phyloP scores from a whole-genome alignment of 2,888 invertebrate species.

The Clostera curtula region DNA sequence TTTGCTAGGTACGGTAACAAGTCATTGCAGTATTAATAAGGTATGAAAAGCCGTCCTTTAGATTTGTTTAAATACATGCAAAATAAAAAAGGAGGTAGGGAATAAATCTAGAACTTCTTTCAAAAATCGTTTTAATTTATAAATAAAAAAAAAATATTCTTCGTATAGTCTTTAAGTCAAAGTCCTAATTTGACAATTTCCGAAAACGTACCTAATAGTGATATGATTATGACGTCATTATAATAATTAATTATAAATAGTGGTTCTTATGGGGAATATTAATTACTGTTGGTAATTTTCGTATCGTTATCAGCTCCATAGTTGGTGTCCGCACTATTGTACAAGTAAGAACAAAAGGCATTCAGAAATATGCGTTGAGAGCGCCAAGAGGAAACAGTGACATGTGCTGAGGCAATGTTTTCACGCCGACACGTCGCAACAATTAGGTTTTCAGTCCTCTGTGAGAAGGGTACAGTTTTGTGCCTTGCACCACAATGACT shows the following conservation, averaged over 20 bases:
- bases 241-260: no score
- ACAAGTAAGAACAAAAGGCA: conserved; percentile 65
- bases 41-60: conserved; percentile 51
- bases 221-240: no score
- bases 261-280: no score
- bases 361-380: conserved; percentile 59
- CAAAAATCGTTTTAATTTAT: no score
- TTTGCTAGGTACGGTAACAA: no score
- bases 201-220: no score
- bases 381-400: conserved; percentile 51
- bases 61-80: conserved; percentile 57
- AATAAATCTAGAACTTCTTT: no score
- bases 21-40: no score
- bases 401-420: conserved; percentile 63
- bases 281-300: no score
- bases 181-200: no score
- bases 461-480: conserved; percentile 62
- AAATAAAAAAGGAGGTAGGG: conserved; percentile 52
- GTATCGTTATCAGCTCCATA: conserved; percentile 27
- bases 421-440: conserved; percentile 44
- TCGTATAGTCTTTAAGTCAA: no score
- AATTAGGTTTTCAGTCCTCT: conserved; percentile 59
- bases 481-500: conserved; percentile 35
- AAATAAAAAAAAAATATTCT: no score
- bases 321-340: conserved; percentile 47